These are phyloP conservation scores for Cephalopachus bancanus DNA, from an alignment of 2,797 vertebrate genomes.

Conservation along the genomic window DNA sequence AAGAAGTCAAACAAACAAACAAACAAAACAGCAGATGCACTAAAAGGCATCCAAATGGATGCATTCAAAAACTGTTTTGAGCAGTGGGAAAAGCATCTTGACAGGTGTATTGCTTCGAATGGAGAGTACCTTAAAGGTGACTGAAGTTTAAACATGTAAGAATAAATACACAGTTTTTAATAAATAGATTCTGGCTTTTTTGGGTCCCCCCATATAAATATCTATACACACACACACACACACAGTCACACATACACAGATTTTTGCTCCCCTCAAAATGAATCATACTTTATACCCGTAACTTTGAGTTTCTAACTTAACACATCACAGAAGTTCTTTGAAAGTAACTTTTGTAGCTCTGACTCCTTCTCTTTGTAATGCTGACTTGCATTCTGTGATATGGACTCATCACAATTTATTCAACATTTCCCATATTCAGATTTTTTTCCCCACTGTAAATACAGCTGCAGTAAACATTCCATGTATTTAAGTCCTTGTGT, in stretches of 20 bases:
- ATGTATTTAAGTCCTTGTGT: neutral
- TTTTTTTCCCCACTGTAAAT: neutral
- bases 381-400: neutral
- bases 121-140: too few relatives aligned
- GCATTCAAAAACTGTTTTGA: too few relatives aligned
- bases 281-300: neutral
- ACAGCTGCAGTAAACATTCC: neutral
- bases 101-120: too few relatives aligned
- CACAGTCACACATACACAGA: neutral
- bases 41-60: too few relatives aligned
- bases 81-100: too few relatives aligned
- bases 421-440: neutral
- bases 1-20: too few relatives aligned
- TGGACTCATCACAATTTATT: neutral
- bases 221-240: neutral
- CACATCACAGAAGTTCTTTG: neutral
- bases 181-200: too few relatives aligned
- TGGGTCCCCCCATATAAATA: too few relatives aligned
- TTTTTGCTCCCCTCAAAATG: neutral
- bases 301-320: neutral
- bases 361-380: neutral
- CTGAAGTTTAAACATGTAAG: too few relatives aligned
- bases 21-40: too few relatives aligned
- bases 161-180: too few relatives aligned
- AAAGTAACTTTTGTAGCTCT: neutral